A percentile compares a stretch with the other conserved stretches of the same genome.
Evolutionary conservation across 2,888 invertebrate genomes (phyloP).

Genomic region (Diploptera punctata): DNA sequence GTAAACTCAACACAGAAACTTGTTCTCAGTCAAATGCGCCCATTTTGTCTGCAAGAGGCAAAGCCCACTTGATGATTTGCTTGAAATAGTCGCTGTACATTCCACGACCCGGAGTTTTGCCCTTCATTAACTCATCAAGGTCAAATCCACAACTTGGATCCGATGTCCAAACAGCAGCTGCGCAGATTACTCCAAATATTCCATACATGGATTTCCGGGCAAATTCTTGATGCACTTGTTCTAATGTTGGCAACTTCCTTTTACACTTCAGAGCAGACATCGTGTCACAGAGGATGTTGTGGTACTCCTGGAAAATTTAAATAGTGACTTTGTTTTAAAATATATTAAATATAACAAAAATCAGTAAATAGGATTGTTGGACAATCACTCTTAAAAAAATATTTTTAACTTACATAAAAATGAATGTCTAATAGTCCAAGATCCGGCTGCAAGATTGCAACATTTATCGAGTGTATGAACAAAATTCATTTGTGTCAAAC

Average conservation of each 20-base stretch:
- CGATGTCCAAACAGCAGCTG: background rate
- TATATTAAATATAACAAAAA: too few relatives aligned
- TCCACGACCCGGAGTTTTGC: background rate
- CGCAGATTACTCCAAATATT: background rate
- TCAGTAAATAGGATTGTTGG: too few relatives aligned
- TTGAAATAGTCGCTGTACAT: background rate
- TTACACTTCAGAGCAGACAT: background rate
- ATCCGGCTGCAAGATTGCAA: too few relatives aligned
- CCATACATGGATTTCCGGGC: background rate
- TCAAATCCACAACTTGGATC: background rate
- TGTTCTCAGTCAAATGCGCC: background rate
- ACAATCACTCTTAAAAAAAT: too few relatives aligned
- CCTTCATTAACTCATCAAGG: background rate
- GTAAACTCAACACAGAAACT: too few relatives aligned
- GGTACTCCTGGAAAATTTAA: background rate
- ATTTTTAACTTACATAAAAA: too few relatives aligned
- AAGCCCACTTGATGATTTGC: background rate
- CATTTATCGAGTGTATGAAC: too few relatives aligned
- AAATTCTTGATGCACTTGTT: background rate
- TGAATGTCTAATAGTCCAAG: too few relatives aligned
- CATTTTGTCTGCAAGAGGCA: background rate
- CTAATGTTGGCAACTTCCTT: background rate
- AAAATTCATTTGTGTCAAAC: too few relatives aligned
- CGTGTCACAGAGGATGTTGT: background rate
- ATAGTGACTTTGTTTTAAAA: too few relatives aligned